Percentiles rank a stretch among this genome's conserved stretches.
These are phyloP conservation scores for Plodia interpunctella DNA, from an alignment of 1,140 invertebrate species.

Conservation along the genomic window DNA sequence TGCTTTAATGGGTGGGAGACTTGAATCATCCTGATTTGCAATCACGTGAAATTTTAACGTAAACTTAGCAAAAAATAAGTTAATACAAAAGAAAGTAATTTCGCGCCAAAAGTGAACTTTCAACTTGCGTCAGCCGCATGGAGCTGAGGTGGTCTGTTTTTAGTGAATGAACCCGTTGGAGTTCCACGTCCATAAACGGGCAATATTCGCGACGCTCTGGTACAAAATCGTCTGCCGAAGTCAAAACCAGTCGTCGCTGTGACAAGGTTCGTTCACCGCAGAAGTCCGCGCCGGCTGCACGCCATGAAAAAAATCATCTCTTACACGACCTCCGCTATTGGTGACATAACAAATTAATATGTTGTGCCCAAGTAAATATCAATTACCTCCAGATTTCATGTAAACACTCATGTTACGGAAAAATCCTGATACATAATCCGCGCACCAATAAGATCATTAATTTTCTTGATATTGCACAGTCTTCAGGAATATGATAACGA, in stretches of 20 bases:
- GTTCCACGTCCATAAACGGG: constrained; percentile 55
- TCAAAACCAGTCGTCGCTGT: constrained; percentile 66
- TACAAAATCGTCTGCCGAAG: constrained; percentile 54
- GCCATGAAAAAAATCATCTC: constrained; percentile 58
- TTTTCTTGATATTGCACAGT: not conserved
- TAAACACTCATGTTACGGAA: not conserved
- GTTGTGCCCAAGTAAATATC: constrained; percentile 12
- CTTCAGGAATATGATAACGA: not conserved
- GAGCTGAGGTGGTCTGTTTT: constrained; percentile 15
- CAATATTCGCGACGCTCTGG: constrained; percentile 35
- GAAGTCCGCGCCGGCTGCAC: constrained; percentile 25
- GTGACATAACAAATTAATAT: constrained; percentile 35
- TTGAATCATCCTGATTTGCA: no score
- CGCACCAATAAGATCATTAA: not conserved
- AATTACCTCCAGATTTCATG: constrained; percentile 9
- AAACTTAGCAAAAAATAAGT: no score
- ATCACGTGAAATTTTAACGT: no score
- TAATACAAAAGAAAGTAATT: not conserved
- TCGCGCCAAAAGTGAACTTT: not conserved
- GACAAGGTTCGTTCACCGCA: constrained; percentile 71
- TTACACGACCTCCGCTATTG: constrained; percentile 35
- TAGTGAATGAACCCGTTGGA: constrained; percentile 46
- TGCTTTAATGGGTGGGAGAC: no score
- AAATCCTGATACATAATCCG: not conserved
- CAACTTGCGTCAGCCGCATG: not conserved